Percentiles rank a stretch among this genome's conserved stretches.
Evolutionary conservation across 1,140 invertebrate genomes (phyloP).

Genomic region (Pseudobourletiella spinata): DNA sequence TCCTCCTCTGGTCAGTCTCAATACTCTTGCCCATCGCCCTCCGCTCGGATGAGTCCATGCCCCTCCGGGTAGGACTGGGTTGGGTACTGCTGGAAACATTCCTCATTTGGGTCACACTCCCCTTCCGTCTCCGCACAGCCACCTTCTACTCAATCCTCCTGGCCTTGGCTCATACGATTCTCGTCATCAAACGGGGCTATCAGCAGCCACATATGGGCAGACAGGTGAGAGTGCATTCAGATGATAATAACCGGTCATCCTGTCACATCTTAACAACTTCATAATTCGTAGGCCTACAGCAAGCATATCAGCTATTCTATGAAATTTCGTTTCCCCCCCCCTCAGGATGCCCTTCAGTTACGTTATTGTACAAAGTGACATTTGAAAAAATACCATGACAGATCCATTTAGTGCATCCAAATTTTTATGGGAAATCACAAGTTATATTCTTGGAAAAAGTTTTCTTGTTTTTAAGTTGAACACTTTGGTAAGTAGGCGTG

Average conservation of each 20-base stretch:
- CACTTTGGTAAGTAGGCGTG: too few species aligned
- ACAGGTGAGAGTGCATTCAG: constrained; percentile 45
- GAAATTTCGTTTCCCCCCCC: too few species aligned
- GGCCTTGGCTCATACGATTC: constrained; percentile 51
- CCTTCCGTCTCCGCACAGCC: constrained; percentile 52
- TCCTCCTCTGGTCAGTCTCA: constrained; percentile 28
- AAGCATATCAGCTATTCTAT: too few species aligned
- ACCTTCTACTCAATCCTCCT: constrained; percentile 49
- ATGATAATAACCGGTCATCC: not conserved
- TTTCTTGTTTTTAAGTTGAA: too few species aligned
- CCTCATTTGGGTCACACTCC: constrained; percentile 72
- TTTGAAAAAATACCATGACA: too few species aligned
- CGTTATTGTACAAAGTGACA: too few species aligned
- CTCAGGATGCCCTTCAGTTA: too few species aligned
- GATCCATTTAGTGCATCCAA: too few species aligned
- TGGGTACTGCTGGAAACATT: constrained; percentile 75
- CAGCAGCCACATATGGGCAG: constrained; percentile 40
- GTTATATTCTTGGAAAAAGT: too few species aligned
- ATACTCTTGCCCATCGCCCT: constrained; percentile 26
- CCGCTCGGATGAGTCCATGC: constrained; percentile 42
- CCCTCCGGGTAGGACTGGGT: constrained; percentile 53
- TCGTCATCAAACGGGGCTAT: constrained; percentile 47
- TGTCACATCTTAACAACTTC: not conserved
- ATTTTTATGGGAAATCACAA: too few species aligned
- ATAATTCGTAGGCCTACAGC: not conserved